These are phyloP conservation scores for Strix aluco DNA, from an alignment of 2,113 vertebrate species.

Conservation along the genomic window DNA sequence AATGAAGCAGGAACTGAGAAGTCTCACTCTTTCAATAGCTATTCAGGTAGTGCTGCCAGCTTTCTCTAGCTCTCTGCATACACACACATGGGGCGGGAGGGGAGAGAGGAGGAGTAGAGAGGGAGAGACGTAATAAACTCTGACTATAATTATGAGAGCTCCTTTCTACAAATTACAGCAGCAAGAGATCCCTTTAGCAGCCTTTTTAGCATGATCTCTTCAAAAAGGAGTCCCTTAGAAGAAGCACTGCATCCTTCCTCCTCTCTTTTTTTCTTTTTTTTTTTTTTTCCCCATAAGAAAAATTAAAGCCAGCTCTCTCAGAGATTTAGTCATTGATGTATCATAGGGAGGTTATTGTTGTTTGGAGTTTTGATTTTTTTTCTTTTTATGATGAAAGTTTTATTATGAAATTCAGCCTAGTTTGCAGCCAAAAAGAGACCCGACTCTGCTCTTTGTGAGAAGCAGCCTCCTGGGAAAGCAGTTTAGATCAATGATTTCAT, in stretches of 20 bases:
- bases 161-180: neutral
- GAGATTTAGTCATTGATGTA: constrained; percentile 18
- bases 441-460: neutral
- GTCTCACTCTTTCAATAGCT: constrained; percentile 30
- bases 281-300: neutral
- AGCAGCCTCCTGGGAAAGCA: neutral
- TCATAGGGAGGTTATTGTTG: neutral
- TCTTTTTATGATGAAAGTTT: constrained; percentile 30
- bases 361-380: neutral
- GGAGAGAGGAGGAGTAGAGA: neutral
- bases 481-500: constrained; percentile 21
- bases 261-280: neutral
- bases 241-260: neutral
- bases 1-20: constrained; percentile 13
- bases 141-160: constrained; percentile 13
- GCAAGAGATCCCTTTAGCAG: neutral
- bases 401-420: constrained; percentile 33
- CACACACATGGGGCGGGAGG: neutral
- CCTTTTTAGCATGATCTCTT: neutral
- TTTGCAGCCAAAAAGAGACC: constrained; percentile 23
- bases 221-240: neutral
- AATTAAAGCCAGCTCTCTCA: neutral
- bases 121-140: neutral
- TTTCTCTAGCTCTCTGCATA: neutral
- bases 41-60: constrained; percentile 12